Evolutionary conservation across 2,888 invertebrate species (phyloP), one percentile per base, ranked within the genome.

Genomic region (Danaus chrysippus): DNA sequence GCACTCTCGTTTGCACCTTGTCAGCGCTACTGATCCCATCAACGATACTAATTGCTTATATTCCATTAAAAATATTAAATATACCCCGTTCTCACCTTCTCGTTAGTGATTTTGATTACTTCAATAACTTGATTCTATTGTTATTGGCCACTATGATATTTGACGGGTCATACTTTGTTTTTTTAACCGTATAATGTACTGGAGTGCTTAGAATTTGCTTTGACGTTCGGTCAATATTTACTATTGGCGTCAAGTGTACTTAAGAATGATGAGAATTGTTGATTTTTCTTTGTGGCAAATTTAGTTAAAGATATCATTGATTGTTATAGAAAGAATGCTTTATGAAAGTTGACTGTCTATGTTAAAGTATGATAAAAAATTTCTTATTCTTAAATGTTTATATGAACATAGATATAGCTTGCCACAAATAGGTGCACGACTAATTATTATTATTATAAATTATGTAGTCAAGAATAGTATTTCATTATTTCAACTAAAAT

Each of bases 1-100:
- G 77, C 82, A 86, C 84, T 87, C 89, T 87, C 87, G 89, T 89
- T 90, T 90, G 87, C 90, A 90, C 87, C 89, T 89, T 90, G 90
- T 89, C 90, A 89, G 89, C 86, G 83, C 85, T 82, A 81, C 86
- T 78, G 90, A 90, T 90, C 85, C 85, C 86, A 88, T 88, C 89
- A 82, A 70, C 71, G 73, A 72, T 77, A 79, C 86, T 90, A 89
- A 89, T 90, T 89, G 87, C 86, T 87, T 85, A 90, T 88, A 89
- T 87, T 89, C 88, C 88, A 87, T 89, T 87, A 87, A 84, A 64
- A 85, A 83, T 87, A 86, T 87, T 89, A 88, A 86, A 87, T 86
- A 81, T 77, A 79, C 78, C 78, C 81, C 81, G 80, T 85, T 87
- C 86, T 84, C 87, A 81, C 87, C 87, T 87, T 78, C 82, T 79